A percentile compares a stretch with the other conserved stretches of the same genome.
These are phyloP conservation scores for Phaedon cochleariae DNA, from an alignment of 2,888 invertebrate species.

Conservation along the genomic window DNA sequence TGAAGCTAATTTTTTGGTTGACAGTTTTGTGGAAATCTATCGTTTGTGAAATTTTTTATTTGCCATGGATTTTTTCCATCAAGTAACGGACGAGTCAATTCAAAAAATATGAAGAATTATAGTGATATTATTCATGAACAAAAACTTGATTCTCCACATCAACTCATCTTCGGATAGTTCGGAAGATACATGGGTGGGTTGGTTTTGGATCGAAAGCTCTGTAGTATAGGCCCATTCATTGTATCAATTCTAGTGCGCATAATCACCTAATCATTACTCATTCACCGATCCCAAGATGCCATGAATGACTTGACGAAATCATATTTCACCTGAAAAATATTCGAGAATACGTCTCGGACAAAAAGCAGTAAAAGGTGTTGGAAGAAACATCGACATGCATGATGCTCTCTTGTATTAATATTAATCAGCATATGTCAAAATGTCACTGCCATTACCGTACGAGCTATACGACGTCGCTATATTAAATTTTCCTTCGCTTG, in stretches of 20 bases:
- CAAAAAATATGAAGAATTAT: too few species aligned
- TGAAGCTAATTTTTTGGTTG: too few species aligned
- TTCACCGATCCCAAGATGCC: slow-evolving; percentile 16
- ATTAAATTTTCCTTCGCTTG: too few species aligned
- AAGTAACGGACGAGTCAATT: too few species aligned
- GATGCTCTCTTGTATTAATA: slow-evolving; percentile 24
- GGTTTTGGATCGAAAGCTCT: neutral
- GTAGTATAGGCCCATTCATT: neutral
- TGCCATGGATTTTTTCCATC: too few species aligned
- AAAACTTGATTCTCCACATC: too few species aligned
- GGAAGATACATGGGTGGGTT: too few species aligned
- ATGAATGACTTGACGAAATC: slow-evolving; percentile 11
- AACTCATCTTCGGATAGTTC: too few species aligned
- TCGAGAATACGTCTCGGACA: slow-evolving; percentile 13
- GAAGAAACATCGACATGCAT: slow-evolving; percentile 17
- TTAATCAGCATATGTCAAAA: slow-evolving; percentile 31
- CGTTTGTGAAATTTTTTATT: too few species aligned
- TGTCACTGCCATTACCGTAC: slow-evolving; percentile 23
- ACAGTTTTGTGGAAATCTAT: too few species aligned
- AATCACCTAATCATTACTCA: slow-evolving; percentile 12
- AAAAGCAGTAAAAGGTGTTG: slow-evolving; percentile 17
- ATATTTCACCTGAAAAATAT: slow-evolving; percentile 13
- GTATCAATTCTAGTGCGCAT: neutral
- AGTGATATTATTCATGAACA: too few species aligned
- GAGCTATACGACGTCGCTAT: slow-evolving; percentile 12